phyloP scores from a whole-genome alignment of 2,113 vertebrate species.

The Chrysemys picta region DNA sequence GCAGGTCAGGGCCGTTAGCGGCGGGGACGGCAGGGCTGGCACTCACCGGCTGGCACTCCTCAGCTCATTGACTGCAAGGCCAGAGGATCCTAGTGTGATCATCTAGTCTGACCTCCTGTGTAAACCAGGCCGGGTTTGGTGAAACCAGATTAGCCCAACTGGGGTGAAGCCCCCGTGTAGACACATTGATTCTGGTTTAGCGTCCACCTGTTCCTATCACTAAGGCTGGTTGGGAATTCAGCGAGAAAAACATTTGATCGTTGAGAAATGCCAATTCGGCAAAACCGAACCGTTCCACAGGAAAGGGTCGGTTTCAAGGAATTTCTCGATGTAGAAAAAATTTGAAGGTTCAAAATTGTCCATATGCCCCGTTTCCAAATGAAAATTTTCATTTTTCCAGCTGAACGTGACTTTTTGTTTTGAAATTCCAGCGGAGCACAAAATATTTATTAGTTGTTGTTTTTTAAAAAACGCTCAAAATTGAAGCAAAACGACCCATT shows the following conservation, averaged over 20 bases:
- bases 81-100: neutral
- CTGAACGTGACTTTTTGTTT: neutral
- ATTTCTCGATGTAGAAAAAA: neutral
- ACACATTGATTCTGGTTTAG: neutral
- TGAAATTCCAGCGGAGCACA: neutral
- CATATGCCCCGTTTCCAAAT: neutral
- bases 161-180: neutral
- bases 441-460: neutral
- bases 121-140: neutral
- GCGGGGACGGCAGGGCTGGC: neutral
- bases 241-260: neutral
- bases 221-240: neutral
- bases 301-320: neutral
- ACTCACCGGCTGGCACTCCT: too few relatives aligned
- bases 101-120: neutral
- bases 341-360: neutral
- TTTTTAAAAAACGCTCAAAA: neutral
- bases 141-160: neutral
- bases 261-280: neutral
- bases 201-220: neutral
- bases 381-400: neutral
- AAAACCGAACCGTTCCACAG: neutral
- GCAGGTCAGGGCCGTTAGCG: slow-evolving; percentile 22
- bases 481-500: neutral
- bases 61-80: neutral